Evolutionary conservation across 2,888 invertebrate genomes (phyloP).

Genomic region (Campopleginae sp.): DNA sequence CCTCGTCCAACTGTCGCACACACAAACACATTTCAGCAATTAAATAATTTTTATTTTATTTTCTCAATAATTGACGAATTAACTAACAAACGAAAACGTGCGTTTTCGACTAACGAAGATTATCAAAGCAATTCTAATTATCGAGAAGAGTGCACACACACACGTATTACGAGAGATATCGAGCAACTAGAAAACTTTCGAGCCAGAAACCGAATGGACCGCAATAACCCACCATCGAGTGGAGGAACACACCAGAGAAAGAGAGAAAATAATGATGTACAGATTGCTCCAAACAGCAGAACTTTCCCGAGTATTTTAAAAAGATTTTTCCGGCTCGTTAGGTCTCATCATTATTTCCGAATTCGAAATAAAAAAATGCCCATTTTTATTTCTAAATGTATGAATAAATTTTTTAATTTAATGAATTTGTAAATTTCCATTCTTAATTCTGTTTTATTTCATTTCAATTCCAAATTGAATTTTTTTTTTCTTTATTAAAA

Average conservation of each 20-base stretch:
- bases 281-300: background rate
- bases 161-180: constrained; percentile 75
- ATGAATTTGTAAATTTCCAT: too few species aligned
- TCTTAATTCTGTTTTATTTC: too few species aligned
- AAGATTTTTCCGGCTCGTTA: too few species aligned
- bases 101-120: constrained; percentile 4
- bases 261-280: constrained; percentile 29
- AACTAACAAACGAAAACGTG: constrained; percentile 9
- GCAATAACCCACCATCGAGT: constrained; percentile 48
- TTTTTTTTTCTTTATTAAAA: too few species aligned
- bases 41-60: background rate
- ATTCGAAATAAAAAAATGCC: too few species aligned
- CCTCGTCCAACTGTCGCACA: background rate
- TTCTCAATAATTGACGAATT: background rate
- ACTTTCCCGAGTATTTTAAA: too few species aligned
- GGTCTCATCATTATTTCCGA: too few species aligned
- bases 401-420: too few species aligned
- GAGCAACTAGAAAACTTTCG: constrained; percentile 61
- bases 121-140: constrained; percentile 10
- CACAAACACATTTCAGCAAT: background rate
- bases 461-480: too few species aligned
- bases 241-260: constrained; percentile 38
- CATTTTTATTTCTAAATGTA: too few species aligned
- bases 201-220: constrained; percentile 47
- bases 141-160: constrained; percentile 46